Evolutionary conservation across 2,888 invertebrate genomes (phyloP).

Genomic region (Cylloceria caligata): DNA sequence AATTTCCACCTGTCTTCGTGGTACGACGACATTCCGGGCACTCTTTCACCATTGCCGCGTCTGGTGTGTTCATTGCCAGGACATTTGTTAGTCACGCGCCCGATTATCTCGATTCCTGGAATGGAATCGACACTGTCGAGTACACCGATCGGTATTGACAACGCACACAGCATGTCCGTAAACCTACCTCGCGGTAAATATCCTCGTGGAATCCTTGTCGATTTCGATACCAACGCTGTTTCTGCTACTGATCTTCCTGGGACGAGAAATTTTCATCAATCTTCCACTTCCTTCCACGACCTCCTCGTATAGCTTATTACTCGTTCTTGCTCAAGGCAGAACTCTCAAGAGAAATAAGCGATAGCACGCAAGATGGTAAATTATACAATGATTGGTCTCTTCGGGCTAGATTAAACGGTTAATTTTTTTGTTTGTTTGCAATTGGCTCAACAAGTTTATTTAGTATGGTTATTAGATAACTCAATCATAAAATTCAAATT

Average conservation of each 20-base stretch:
- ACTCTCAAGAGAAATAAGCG: neutral
- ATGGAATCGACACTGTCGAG: neutral
- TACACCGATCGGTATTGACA: neutral
- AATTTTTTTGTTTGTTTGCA: neutral
- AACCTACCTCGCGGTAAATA: neutral
- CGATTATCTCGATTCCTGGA: slow-evolving; percentile 29
- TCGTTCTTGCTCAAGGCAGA: neutral
- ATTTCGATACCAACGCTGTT: neutral
- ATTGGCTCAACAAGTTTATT: neutral
- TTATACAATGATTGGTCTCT: neutral
- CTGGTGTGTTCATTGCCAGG: slow-evolving; percentile 33
- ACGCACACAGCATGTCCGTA: neutral
- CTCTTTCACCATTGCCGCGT: slow-evolving; percentile 11
- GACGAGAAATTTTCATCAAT: slow-evolving; percentile 10
- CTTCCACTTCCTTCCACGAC: neutral
- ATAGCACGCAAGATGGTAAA: slow-evolving; percentile 12
- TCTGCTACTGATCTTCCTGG: slow-evolving; percentile 8
- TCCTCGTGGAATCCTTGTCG: neutral
- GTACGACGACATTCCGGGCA: slow-evolving; percentile 33
- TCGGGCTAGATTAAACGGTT: neutral
- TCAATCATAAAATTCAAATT: neutral
- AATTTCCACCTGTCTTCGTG: slow-evolving; percentile 54
- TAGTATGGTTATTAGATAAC: neutral
- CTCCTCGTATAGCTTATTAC: neutral
- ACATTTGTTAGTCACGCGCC: slow-evolving; percentile 55